A percentile compares a stretch with the other conserved stretches of the same genome.
Conservation (phyloP, 2,113 vertebrate species). For the Synchiropus splendidus region DNA sequence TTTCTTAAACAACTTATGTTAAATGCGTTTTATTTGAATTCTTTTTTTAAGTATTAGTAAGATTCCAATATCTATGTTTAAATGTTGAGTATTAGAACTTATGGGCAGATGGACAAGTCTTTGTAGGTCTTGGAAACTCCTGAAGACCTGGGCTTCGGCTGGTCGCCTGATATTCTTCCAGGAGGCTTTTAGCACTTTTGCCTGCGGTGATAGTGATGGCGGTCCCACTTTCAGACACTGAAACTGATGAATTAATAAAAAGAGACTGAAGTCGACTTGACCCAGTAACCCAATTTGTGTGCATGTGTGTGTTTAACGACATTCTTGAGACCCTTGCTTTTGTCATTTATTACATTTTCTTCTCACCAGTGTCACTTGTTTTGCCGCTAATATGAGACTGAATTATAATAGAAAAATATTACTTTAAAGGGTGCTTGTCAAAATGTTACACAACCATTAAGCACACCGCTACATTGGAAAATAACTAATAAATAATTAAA, state of each 20-base stretch:
- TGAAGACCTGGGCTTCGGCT: not conserved
- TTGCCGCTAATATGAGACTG: not conserved
- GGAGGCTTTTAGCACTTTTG: constrained; percentile 1
- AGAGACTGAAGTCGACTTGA: constrained; percentile 4
- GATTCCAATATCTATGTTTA: too few relatives aligned
- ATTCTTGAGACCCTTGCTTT: not conserved
- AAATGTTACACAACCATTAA: not conserved
- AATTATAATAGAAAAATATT: too few relatives aligned
- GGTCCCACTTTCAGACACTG: constrained; percentile 20
- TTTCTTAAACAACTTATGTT: too few relatives aligned
- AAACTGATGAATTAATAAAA: constrained; percentile 40
- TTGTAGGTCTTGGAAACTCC: constrained; percentile 2
- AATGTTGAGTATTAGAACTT: constrained; percentile 1
- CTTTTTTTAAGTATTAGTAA: too few relatives aligned
- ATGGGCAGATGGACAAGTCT: not conserved
- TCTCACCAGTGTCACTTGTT: not conserved
- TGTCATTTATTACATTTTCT: not conserved
- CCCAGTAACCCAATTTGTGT: constrained; percentile 30
- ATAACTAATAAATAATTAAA: too few relatives aligned
- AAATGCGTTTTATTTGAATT: too few relatives aligned
- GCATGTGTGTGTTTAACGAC: not conserved
- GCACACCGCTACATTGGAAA: too few relatives aligned
- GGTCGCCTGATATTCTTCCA: not conserved
- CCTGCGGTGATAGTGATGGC: too few relatives aligned
- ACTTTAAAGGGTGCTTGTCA: not conserved